These are phyloP conservation scores for Clarias platycephalus DNA, from an alignment of 2,797 vertebrate genomes.

Conservation along the genomic window DNA sequence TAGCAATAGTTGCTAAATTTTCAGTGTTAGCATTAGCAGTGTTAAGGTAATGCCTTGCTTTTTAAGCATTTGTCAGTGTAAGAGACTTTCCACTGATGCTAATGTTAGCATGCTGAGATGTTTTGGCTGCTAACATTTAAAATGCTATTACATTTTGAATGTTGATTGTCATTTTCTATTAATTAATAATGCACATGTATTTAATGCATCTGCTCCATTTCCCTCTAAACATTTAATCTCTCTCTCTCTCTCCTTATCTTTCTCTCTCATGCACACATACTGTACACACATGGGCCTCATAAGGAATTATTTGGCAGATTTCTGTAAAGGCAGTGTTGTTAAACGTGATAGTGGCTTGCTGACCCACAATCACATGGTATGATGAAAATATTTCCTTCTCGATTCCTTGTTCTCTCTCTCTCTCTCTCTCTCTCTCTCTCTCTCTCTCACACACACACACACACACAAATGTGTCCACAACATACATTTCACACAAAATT, in stretches of 20 bases:
- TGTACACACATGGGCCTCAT: constrained; percentile 7
- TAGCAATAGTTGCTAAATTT: neutral
- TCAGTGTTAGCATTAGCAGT: neutral
- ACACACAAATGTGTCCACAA: neutral
- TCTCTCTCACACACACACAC: neutral
- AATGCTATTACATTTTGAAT: neutral
- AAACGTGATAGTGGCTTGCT: constrained; percentile 41
- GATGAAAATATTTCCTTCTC: constrained; percentile 55
- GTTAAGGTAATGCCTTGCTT: neutral
- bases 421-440: neutral
- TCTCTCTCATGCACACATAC: neutral
- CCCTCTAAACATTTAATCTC: neutral
- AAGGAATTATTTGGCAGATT: constrained; percentile 46
- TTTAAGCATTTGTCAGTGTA: too few relatives aligned
- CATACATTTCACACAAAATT: neutral
- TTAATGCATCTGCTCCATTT: too few relatives aligned
- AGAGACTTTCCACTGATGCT: neutral
- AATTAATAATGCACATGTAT: neutral
- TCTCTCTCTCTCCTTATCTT: neutral
- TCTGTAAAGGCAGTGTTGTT: constrained; percentile 55
- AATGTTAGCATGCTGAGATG: neutral
- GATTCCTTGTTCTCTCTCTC: too few relatives aligned
- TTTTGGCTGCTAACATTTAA: neutral
- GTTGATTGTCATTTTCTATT: neutral
- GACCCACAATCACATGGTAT: constrained; percentile 63